phyloP scores from a whole-genome alignment of 2,797 vertebrate genomes.

The Distichodus sexfasciatus region DNA sequence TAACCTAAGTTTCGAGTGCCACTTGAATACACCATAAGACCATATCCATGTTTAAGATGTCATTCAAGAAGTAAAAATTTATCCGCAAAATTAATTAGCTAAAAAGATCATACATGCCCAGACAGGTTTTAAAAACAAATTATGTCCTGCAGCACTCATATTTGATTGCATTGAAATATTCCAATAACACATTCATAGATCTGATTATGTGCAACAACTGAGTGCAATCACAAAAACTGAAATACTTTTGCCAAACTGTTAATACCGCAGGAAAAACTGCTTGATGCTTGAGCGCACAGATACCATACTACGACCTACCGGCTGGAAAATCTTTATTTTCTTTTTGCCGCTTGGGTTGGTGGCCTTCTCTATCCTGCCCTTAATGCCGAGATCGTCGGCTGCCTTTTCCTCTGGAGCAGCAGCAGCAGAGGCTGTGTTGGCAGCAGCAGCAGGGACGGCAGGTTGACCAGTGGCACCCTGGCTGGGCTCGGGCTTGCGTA shows the following conservation, averaged over 20 bases:
- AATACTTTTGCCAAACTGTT: background rate
- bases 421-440: constrained; percentile 3
- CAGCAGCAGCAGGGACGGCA: constrained; percentile 8
- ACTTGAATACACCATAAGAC: no score
- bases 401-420: constrained; percentile 61
- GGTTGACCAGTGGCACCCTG: constrained; percentile 16
- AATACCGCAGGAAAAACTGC: background rate
- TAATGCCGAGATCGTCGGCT: constrained; percentile 89
- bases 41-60: no score
- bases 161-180: no score
- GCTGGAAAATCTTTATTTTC: constrained; percentile 99
- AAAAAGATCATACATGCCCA: no score
- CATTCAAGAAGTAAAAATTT: background rate
- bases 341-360: constrained; percentile 96
- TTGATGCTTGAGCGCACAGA: background rate
- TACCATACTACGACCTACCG: constrained; percentile 78
- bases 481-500: constrained; percentile 43
- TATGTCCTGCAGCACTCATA: no score
- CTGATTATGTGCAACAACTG: no score
- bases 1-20: no score
- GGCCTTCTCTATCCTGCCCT: constrained; percentile 97
- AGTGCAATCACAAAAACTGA: background rate
- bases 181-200: no score
- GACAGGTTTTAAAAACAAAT: no score
- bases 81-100: background rate